These are phyloP conservation scores for Bellardia pandia DNA, from an alignment of 2,888 invertebrate genomes.

Conservation along the genomic window DNA sequence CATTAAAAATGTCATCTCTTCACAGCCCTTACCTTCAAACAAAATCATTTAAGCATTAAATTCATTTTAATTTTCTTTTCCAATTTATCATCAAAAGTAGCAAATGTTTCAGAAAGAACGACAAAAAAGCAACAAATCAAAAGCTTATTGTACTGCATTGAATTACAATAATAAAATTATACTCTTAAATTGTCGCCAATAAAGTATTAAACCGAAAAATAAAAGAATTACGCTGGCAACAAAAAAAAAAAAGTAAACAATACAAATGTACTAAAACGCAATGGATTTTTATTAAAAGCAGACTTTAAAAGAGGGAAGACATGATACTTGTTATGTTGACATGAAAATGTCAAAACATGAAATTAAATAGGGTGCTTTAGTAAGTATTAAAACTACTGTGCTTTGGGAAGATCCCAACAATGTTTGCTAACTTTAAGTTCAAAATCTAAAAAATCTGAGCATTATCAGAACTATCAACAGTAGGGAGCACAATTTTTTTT, in stretches of 20 bases:
- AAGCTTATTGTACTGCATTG: conserved; percentile 40
- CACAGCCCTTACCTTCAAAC: background rate
- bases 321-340: too few species aligned
- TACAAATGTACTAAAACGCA: background rate
- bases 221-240: conserved; percentile 26
- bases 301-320: background rate
- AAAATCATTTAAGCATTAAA: conserved; percentile 7
- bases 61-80: background rate
- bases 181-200: conserved; percentile 49
- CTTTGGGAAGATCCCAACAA: too few species aligned
- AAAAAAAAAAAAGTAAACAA: conserved; percentile 26
- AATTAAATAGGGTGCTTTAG: too few species aligned
- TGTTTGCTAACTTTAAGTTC: too few species aligned
- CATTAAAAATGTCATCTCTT: background rate
- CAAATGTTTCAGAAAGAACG: background rate
- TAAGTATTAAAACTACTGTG: too few species aligned
- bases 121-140: conserved; percentile 7
- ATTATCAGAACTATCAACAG: too few species aligned
- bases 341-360: too few species aligned
- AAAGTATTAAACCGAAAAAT: conserved; percentile 44
- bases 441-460: too few species aligned
- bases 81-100: background rate
- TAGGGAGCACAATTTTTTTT: too few species aligned
- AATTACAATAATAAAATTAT: conserved; percentile 57
- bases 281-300: background rate